A percentile compares a stretch with the other conserved stretches of the same genome.
phyloP scores from a whole-genome alignment of 2,113 vertebrate genomes.

The Chloroceryle aenea region DNA sequence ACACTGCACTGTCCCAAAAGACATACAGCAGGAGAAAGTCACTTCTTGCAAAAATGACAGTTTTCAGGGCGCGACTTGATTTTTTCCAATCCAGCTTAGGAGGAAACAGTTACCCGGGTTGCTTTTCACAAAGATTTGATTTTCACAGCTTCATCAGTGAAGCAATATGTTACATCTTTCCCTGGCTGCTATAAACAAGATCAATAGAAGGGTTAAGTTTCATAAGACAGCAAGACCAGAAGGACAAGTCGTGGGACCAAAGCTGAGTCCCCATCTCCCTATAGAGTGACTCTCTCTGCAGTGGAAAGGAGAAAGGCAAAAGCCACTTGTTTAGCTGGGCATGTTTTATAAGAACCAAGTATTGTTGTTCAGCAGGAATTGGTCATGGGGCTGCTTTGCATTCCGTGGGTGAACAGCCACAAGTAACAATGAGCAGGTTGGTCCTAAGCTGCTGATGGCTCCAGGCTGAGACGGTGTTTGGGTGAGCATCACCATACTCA shows the following conservation, averaged over 20 bases:
- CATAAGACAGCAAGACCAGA: not conserved
- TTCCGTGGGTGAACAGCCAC: not conserved
- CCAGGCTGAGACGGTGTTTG: not conserved
- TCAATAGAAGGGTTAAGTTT: not conserved
- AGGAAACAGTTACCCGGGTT: not conserved
- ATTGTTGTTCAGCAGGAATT: not conserved
- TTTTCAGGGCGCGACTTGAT: not conserved
- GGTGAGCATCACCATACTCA: accelerated
- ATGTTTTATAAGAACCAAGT: not conserved
- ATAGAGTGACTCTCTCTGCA: not conserved
- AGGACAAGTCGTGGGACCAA: not conserved
- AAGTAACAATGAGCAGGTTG: not conserved
- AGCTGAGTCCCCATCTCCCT: not conserved
- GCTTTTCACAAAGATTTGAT: not conserved
- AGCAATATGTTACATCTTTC: not conserved
- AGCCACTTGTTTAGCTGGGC: not conserved
- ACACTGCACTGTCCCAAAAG: not conserved
- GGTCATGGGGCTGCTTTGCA: not conserved
- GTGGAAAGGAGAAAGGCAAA: not conserved
- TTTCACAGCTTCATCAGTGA: not conserved
- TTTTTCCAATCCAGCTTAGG: not conserved
- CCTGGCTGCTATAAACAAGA: not conserved
- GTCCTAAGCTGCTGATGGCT: not conserved
- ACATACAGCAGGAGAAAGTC: not conserved
- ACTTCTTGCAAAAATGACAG: not conserved